Conservation (phyloP, 1,140 invertebrate genomes). For the Tachypleus tridentatus region DNA sequence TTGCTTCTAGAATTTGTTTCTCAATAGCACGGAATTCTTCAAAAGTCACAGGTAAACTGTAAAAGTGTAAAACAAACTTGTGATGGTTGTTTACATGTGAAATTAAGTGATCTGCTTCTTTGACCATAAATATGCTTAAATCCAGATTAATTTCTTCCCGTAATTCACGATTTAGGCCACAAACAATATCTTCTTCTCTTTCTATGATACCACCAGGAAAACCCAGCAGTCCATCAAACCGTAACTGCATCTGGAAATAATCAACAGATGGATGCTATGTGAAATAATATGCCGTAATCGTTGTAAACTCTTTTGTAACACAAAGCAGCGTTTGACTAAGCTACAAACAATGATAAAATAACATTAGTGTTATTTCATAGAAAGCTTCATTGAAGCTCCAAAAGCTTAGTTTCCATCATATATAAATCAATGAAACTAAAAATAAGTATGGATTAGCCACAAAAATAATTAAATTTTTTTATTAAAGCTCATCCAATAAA, state of each 20-base stretch:
- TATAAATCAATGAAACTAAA: too few relatives aligned
- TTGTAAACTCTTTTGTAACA: too few relatives aligned
- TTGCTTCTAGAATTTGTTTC: slow-evolving; percentile 28
- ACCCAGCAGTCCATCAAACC: slow-evolving; percentile 47
- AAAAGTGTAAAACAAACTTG: slow-evolving; percentile 40
- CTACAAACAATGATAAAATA: too few relatives aligned
- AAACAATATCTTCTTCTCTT: slow-evolving; percentile 33
- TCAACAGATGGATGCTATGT: too few relatives aligned
- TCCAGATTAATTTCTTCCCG: slow-evolving; percentile 43
- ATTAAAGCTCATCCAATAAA: too few relatives aligned
- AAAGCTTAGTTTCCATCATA: too few relatives aligned
- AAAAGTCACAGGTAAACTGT: slow-evolving; percentile 34
- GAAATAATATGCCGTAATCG: too few relatives aligned
- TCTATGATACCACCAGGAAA: slow-evolving; percentile 46
- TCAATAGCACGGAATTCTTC: slow-evolving; percentile 36
- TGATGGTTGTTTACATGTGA: slow-evolving; percentile 29
- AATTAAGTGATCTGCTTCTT: slow-evolving; percentile 27
- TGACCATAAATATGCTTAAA: slow-evolving; percentile 24
- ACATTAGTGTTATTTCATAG: too few relatives aligned
- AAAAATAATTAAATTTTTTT: too few relatives aligned
- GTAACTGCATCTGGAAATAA: slow-evolving; percentile 40
- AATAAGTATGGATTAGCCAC: too few relatives aligned
- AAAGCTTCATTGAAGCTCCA: too few relatives aligned
- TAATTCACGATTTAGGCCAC: slow-evolving; percentile 41
- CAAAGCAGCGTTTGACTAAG: too few relatives aligned